A percentile compares a stretch with the other conserved stretches of the same genome.
Evolutionary conservation across 2,888 invertebrate species (phyloP).

Genomic region (Cynaeus angustus): DNA sequence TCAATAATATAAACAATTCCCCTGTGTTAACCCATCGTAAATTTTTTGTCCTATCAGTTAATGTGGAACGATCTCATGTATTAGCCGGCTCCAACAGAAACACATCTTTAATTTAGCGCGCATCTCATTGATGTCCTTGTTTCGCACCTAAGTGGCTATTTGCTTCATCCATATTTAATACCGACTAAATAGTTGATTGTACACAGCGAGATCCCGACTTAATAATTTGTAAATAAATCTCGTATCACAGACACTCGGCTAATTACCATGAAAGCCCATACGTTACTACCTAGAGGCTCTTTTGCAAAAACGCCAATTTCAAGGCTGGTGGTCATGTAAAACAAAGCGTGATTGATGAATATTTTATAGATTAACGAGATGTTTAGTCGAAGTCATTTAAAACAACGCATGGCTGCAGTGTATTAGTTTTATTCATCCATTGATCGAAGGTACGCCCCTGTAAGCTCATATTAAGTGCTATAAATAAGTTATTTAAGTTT

Average conservation of each 20-base stretch:
- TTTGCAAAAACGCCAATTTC: background rate
- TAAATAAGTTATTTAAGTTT: constrained; percentile 42
- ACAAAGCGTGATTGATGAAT: constrained; percentile 26
- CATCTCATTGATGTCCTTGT: constrained; percentile 5
- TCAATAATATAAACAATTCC: constrained; percentile 30
- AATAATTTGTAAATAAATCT: constrained; percentile 41
- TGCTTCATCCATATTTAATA: constrained; percentile 28
- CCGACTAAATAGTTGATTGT: constrained; percentile 14
- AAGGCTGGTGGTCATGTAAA: no score
- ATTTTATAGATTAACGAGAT: constrained; percentile 39
- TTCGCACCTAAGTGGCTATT: constrained; percentile 14
- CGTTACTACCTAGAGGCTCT: constrained; percentile 1
- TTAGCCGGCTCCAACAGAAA: no score
- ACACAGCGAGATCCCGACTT: constrained; percentile 14
- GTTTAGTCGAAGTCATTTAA: constrained; percentile 23
- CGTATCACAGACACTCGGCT: constrained; percentile 22
- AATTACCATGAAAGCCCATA: constrained; percentile 8
- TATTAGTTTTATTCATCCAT: constrained; percentile 1
- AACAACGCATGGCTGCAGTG: constrained; percentile 10
- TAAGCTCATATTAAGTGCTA: constrained; percentile 35
- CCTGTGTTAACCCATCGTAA: constrained; percentile 12
- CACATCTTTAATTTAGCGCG: constrained; percentile 2
- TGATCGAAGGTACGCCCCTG: background rate
- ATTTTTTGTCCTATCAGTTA: background rate
- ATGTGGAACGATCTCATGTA: background rate